These are phyloP conservation scores for Protosalanx chinensis DNA, from an alignment of 2,797 vertebrate species.

Conservation along the genomic window DNA sequence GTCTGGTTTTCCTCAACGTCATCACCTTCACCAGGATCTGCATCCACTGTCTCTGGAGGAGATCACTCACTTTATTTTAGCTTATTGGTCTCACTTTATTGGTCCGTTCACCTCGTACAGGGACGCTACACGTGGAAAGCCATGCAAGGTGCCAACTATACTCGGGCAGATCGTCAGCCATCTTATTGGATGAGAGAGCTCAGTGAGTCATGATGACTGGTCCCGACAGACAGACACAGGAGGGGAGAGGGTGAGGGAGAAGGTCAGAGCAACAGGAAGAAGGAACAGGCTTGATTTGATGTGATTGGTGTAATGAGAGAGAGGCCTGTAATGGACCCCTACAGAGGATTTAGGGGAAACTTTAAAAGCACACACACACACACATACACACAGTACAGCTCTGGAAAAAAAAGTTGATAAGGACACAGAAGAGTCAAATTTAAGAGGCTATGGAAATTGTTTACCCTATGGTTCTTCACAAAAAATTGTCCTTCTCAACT, in stretches of 20 bases:
- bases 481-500: too few species aligned
- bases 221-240: conserved; percentile 36
- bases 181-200: conserved; percentile 29
- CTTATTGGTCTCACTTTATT: conserved; percentile 19
- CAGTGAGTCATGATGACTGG: conserved; percentile 37
- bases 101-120: not conserved
- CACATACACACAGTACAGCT: not conserved
- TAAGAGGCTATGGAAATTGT: too few species aligned
- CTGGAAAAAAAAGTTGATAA: too few species aligned
- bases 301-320: conserved; percentile 66
- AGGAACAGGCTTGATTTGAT: conserved; percentile 53
- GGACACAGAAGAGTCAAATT: too few species aligned
- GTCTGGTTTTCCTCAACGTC: too few species aligned
- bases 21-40: too few species aligned
- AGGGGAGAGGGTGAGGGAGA: conserved; percentile 23
- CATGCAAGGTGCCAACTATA: not conserved
- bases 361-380: conserved; percentile 6
- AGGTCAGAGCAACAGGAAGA: conserved; percentile 13
- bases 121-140: not conserved
- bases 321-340: conserved; percentile 24
- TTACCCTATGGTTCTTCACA: too few species aligned
- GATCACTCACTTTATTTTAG: too few species aligned
- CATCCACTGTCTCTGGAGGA: too few species aligned
- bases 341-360: conserved; percentile 22
- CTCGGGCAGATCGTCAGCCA: conserved; percentile 16